Percentiles rank a stretch among this genome's conserved stretches.
phyloP scores from a whole-genome alignment of 2,797 vertebrate species.

The Parambassis ranga region DNA sequence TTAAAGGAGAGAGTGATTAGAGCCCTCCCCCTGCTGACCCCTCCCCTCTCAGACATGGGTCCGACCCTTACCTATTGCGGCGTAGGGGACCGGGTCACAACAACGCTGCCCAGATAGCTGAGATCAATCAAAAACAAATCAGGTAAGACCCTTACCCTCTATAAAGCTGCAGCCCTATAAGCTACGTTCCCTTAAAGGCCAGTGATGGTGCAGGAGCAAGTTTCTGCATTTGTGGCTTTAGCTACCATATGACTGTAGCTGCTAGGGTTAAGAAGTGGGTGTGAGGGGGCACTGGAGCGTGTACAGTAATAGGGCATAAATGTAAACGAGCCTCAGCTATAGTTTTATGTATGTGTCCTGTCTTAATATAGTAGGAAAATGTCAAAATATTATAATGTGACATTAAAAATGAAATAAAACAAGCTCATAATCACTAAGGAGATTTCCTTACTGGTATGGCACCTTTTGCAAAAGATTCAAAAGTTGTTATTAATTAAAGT shows the following conservation, averaged over 20 bases:
- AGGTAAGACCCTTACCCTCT: conserved; percentile 88
- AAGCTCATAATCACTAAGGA: no score
- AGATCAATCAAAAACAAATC: conserved; percentile 99
- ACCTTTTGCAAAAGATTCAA: background rate
- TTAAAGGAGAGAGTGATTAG: conserved; percentile 96
- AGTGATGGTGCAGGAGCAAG: conserved; percentile 56
- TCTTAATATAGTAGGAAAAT: conserved; percentile 1
- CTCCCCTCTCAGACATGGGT: conserved; percentile 96
- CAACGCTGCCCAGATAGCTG: conserved; percentile 99
- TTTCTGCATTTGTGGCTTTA: conserved; percentile 47
- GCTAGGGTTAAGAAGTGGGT: conserved; percentile 69
- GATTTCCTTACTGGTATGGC: no score
- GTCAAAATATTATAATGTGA: background rate
- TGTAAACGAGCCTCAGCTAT: conserved; percentile 40
- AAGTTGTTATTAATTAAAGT: background rate
- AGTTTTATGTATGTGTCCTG: conserved; percentile 13
- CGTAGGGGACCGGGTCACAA: conserved; percentile 99
- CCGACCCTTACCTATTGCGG: conserved; percentile 99
- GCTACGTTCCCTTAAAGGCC: conserved; percentile 66
- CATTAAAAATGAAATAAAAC: no score
- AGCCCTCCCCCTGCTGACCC: conserved; percentile 93
- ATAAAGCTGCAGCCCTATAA: conserved; percentile 77
- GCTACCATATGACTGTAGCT: conserved; percentile 35
- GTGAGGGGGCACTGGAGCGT: conserved; percentile 54
- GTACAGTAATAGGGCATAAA: conserved; percentile 26